Evolutionary conservation across 2,888 invertebrate species (phyloP), one percentile per base, ranked within the genome.

Genomic region (Ophion slaviceki): DNA sequence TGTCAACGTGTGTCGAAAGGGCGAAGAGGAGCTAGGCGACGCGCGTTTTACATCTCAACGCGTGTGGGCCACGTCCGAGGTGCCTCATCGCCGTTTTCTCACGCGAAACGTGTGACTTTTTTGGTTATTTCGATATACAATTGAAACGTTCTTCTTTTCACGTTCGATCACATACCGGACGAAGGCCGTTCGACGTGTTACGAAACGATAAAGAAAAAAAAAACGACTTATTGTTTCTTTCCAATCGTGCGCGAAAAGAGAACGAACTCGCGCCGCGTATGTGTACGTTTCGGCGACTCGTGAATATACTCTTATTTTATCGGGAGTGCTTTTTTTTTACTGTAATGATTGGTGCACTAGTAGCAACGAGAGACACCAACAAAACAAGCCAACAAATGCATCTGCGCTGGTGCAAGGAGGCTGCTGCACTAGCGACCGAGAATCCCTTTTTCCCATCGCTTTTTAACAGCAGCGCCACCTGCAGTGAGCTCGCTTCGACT

Each of bases 11-110:
- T 61, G 62, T 64, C 53, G 71, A 67, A 71, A 64, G 61, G 71
- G 71, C 66, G 85, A 82, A 61, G 81, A 81, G 81, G 85, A 79
- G 80, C 82, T 87, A 85, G 72, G 86, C 80, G 81, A 77, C 76
- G 78, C 80, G 82, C 80, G 81, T 77, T 88, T 84, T 70, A 86
- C 82, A 85, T 83, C 62, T 68, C 67, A 75, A 85, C 85, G 85
- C 74, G 78, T 78, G 78, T 66, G 78, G 80, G 66, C 75, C 75
- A 82, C 71, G 84, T 85, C 61, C 84, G 77, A 80, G 78, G 81
- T 82, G 80, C 84, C 77, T 85, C 88, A 87, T 88, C 80, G 86
- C 84, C 78, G 82, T 68, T 74, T 76, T 75, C 5, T 47, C 24
- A 61, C 68, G 20, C 62, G 67, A 32, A 67, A 66, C 67, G 59